Evolutionary conservation across 1,140 invertebrate genomes (phyloP).

Genomic region (Metopolophium dirhodum): DNA sequence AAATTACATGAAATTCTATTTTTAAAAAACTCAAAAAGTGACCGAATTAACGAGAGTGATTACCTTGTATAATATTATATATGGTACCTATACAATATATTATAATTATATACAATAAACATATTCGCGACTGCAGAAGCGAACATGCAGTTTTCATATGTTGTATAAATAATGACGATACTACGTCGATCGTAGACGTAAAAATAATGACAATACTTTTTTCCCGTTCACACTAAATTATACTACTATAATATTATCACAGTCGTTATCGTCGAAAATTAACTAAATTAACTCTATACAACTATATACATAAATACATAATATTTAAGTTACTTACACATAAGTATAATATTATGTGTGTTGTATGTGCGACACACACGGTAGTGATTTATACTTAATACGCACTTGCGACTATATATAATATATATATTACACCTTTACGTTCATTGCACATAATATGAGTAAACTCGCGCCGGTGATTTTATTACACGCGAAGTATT

Average conservation of each 20-base stretch:
- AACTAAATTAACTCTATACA: neutral
- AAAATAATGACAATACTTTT: too few relatives aligned
- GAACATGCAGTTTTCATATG: neutral
- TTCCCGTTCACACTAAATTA: neutral
- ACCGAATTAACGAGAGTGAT: too few relatives aligned
- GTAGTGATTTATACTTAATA: neutral
- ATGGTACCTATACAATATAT: too few relatives aligned
- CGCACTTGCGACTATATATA: neutral
- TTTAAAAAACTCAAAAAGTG: too few relatives aligned
- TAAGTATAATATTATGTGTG: neutral
- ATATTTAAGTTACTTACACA: neutral
- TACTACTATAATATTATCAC: neutral
- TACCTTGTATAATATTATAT: too few relatives aligned
- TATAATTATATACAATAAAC: neutral
- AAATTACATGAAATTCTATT: too few relatives aligned
- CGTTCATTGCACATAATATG: neutral
- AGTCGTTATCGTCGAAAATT: neutral
- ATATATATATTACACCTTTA: neutral
- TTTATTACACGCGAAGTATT: neutral
- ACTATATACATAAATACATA: neutral
- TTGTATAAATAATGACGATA: too few relatives aligned
- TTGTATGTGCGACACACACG: neutral
- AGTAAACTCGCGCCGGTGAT: neutral
- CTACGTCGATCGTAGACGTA: too few relatives aligned
- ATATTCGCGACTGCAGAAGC: neutral